Percentiles rank a stretch among this genome's conserved stretches.
Conservation (phyloP, 2,888 invertebrate species). For the Andrena haemorrhoa region DNA sequence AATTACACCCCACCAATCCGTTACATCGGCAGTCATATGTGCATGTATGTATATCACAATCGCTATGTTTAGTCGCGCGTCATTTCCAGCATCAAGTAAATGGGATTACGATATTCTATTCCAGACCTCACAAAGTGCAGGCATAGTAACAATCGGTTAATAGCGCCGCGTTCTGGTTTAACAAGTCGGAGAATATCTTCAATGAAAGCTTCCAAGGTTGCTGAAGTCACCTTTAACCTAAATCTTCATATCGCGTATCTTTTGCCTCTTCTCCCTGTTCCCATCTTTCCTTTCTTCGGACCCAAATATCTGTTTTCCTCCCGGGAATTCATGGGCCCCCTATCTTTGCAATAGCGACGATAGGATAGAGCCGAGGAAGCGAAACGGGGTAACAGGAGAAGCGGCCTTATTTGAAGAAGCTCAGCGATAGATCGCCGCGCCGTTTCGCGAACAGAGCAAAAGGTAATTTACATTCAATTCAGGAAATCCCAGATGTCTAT, state of each 20-base stretch:
- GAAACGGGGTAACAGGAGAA: constrained; percentile 25
- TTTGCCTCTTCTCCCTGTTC: neutral
- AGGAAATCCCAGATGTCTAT: constrained; percentile 80
- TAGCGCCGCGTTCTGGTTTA: constrained; percentile 1
- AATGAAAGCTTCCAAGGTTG: neutral
- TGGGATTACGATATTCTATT: constrained; percentile 68
- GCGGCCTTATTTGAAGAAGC: constrained; percentile 74
- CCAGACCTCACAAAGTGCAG: constrained; percentile 45
- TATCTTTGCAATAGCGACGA: neutral
- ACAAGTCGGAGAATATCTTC: constrained; percentile 9
- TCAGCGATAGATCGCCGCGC: constrained; percentile 77
- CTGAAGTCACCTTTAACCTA: neutral
- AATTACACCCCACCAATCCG: constrained; percentile 58
- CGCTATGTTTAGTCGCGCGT: constrained; percentile 59
- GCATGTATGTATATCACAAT: constrained; percentile 5
- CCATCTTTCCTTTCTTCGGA: neutral
- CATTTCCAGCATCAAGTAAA: constrained; percentile 69
- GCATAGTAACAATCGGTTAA: constrained; percentile 43
- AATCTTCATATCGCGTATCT: constrained; percentile 3
- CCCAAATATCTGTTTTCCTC: constrained; percentile 13
- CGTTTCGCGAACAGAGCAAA: constrained; percentile 74
- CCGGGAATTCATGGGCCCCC: constrained; percentile 1
- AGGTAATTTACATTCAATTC: constrained; percentile 82
- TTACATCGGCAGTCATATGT: constrained; percentile 45
- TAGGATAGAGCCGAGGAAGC: constrained; percentile 20